Conservation (phyloP, 1,140 invertebrate genomes). For the Formica exsecta region DNA sequence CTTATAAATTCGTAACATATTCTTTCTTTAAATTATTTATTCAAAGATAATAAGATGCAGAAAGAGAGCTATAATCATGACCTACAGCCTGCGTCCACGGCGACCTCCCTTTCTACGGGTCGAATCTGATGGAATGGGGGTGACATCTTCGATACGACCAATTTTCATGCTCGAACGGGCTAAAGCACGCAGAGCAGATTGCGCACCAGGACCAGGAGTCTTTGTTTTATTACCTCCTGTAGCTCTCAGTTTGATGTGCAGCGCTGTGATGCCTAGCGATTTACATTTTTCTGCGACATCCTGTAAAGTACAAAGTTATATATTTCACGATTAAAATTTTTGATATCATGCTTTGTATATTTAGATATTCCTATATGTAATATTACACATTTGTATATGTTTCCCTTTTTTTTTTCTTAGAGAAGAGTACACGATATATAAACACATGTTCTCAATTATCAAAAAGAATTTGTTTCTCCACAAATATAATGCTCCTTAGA, state of each 20-base stretch:
- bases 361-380: neutral
- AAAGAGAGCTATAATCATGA: slow-evolving; percentile 69
- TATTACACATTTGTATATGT: slow-evolving; percentile 44
- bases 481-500: slow-evolving; percentile 80
- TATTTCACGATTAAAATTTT: neutral
- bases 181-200: slow-evolving; percentile 98
- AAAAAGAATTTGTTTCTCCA: slow-evolving; percentile 78
- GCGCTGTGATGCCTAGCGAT: slow-evolving; percentile 97
- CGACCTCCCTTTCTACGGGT: slow-evolving; percentile 99
- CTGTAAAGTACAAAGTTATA: slow-evolving; percentile 84
- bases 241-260: slow-evolving; percentile 99
- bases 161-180: slow-evolving; percentile 99
- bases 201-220: slow-evolving; percentile 99
- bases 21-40: slow-evolving; percentile 77
- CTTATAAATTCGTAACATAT: slow-evolving; percentile 10
- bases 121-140: slow-evolving; percentile 99
- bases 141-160: slow-evolving; percentile 99
- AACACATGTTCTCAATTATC: neutral
- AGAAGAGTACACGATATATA: slow-evolving; percentile 6
- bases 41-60: slow-evolving; percentile 74
- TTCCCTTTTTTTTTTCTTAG: slow-evolving; percentile 17
- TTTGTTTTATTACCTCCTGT: slow-evolving; percentile 99
- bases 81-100: slow-evolving; percentile 99
- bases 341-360: neutral
- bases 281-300: slow-evolving; percentile 99